phyloP scores from a whole-genome alignment of 2,113 vertebrate species.

The Elachura formosa region DNA sequence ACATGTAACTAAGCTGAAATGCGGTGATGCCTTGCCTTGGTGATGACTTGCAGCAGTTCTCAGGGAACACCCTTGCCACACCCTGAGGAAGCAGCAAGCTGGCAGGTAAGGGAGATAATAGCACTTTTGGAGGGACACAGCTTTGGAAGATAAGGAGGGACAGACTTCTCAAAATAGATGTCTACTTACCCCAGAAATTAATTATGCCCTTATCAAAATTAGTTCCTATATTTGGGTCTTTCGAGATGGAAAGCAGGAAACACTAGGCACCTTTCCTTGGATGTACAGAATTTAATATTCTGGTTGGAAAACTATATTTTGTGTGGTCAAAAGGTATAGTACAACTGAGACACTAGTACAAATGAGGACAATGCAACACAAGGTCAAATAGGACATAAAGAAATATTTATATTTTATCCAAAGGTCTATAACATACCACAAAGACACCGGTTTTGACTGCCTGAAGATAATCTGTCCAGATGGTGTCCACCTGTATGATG shows the following conservation, averaged over 20 bases:
- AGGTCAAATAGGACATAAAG: constrained; percentile 1
- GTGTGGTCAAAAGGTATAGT: background rate
- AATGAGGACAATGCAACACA: background rate
- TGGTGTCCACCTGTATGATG: constrained; percentile 42
- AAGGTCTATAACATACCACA: constrained; percentile 21
- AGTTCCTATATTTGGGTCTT: constrained; percentile 24
- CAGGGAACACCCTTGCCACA: background rate
- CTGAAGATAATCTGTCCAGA: constrained; percentile 31
- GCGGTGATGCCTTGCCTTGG: background rate
- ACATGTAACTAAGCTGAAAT: background rate
- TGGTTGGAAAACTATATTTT: background rate
- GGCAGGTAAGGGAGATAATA: background rate
- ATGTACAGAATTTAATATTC: background rate
- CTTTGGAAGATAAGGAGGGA: background rate
- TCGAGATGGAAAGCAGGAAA: background rate
- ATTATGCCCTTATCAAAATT: constrained; percentile 40
- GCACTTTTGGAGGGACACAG: background rate
- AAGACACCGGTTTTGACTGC: background rate
- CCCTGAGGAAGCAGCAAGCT: background rate
- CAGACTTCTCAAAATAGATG: constrained; percentile 23
- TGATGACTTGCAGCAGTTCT: background rate
- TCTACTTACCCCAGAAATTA: constrained; percentile 15
- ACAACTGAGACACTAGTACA: background rate
- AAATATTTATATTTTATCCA: constrained; percentile 29
- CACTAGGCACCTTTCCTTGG: background rate